These are phyloP conservation scores for Micromussa lordhowensis DNA, from an alignment of 92 coral and sea anemone genomes.

Conservation along the genomic window DNA sequence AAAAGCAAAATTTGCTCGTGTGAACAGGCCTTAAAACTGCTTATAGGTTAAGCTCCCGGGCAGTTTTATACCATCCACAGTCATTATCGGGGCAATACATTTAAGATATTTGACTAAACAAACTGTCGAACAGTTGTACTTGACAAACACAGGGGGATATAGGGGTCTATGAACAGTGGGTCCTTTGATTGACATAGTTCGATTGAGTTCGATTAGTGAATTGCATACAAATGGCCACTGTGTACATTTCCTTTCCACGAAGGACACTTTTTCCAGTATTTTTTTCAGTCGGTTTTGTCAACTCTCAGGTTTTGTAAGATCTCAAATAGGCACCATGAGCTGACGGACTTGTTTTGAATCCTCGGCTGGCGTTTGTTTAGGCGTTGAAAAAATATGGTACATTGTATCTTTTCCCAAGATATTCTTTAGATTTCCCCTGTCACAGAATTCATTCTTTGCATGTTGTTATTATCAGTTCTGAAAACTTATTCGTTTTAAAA, in stretches of 20 bases:
- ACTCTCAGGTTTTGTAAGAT: constrained; percentile 16
- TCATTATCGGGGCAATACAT: constrained; percentile 3
- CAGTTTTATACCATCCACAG: constrained; percentile 5
- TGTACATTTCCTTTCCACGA: constrained; percentile 21
- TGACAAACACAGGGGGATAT: constrained; percentile 18
- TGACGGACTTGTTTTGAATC: background rate
- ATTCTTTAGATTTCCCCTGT: too few species aligned
- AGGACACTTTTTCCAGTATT: constrained; percentile 21
- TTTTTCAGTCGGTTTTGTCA: constrained; percentile 18
- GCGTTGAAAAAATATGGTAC: constrained; percentile 10
- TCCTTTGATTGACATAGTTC: constrained; percentile 18
- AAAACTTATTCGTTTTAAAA: constrained; percentile 17
- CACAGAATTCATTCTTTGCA: too few species aligned
- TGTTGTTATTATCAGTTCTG: too few species aligned
- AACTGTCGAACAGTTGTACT: background rate
- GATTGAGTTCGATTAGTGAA: constrained; percentile 14
- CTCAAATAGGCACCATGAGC: background rate
- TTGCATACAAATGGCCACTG: too few species aligned
- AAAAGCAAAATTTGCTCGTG: too few species aligned
- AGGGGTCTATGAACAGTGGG: constrained; percentile 11
- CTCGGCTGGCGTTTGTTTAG: constrained; percentile 3
- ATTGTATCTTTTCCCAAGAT: background rate
- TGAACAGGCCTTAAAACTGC: too few species aligned
- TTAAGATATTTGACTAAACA: background rate
- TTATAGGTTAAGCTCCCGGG: constrained; percentile 1